A percentile compares a stretch with the other conserved stretches of the same genome.
Evolutionary conservation across 2,888 invertebrate genomes (phyloP).

Genomic region (Colostygia pectinataria): DNA sequence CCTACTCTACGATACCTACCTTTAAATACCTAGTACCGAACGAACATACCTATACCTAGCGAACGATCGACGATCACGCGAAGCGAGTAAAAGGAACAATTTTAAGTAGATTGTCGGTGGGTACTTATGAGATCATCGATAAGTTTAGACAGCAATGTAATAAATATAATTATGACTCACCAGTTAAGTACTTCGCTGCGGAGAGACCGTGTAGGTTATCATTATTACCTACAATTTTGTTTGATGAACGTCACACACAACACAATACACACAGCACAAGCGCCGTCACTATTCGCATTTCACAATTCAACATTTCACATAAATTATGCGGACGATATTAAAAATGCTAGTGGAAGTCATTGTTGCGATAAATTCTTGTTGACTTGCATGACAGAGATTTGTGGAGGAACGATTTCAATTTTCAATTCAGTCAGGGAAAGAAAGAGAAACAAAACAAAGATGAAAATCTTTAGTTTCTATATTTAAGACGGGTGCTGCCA

Average conservation of each 20-base stretch:
- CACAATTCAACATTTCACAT: constrained; percentile 47
- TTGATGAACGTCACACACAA: constrained; percentile 70
- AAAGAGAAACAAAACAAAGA: constrained; percentile 65
- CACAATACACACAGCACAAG: constrained; percentile 55
- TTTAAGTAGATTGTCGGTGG: constrained; percentile 40
- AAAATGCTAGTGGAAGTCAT: constrained; percentile 24
- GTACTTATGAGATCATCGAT: constrained; percentile 77
- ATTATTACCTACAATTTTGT: constrained; percentile 54
- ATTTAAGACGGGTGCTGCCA: constrained; percentile 54
- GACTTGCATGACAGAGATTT: constrained; percentile 30
- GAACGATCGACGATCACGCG: neutral
- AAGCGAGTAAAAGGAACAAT: constrained; percentile 43
- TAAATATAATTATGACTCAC: constrained; percentile 84
- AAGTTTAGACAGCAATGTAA: constrained; percentile 67
- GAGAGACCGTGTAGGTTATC: constrained; percentile 79
- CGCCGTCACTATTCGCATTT: constrained; percentile 44
- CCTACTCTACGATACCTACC: no score
- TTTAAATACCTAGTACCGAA: no score
- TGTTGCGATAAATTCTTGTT: constrained; percentile 9
- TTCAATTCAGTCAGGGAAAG: constrained; percentile 36
- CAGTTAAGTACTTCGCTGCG: constrained; percentile 68
- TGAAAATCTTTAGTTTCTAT: constrained; percentile 37
- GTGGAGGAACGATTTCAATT: constrained; percentile 37
- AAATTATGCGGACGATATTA: constrained; percentile 27
- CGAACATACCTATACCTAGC: neutral